Evolutionary conservation across 2,113 vertebrate genomes (phyloP), one percentile per base, ranked within the genome.

Genomic region (Trogon surrucura): DNA sequence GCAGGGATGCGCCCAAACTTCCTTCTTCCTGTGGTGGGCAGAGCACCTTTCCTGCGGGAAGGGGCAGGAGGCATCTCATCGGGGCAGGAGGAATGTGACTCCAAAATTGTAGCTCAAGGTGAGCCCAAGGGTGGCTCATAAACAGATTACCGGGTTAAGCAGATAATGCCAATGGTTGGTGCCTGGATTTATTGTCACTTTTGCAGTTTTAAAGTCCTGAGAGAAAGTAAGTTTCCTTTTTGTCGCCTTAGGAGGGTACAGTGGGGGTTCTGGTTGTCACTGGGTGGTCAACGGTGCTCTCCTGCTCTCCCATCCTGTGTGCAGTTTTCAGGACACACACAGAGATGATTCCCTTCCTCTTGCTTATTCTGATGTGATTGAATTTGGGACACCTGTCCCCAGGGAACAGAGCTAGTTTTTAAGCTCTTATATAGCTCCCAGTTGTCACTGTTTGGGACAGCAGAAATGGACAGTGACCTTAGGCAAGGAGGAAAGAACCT

Each of bases 261-360:
- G 0, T 0, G 0, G 53, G 36, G 48, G 25, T 41, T 0, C 0
- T 47, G 67, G 41, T 67, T 85, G 11, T 54, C 57, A 32, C 7
- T 4, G 36, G 5, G 38, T 64, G 64, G 30, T 11, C 1, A 0
- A 7, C 50, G 69, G 18, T 44, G 69, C 32, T 78, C 34, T 73
- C 26, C 66, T 71, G 45, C 80, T 70, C 58, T 83, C 36, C 53
- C 8, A 5, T 26, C 36, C 19, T 26, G 18, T 3, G 1, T 34
- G 13, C 11, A 1, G 13, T 90, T 92, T 61, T 41, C 19, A 50
- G 38, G 45, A 10, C 6, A 17, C 1, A 1, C 22, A 32, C 41
- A n/a, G 9, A 17, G 8, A 2, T 0, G 1, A 7, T 79, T 71
- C 70, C 54, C 25, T 87, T 87, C 48, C 20, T 91, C 47, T 60